phyloP scores from a whole-genome alignment of 1,140 invertebrate species.

The Bombus affinis region DNA sequence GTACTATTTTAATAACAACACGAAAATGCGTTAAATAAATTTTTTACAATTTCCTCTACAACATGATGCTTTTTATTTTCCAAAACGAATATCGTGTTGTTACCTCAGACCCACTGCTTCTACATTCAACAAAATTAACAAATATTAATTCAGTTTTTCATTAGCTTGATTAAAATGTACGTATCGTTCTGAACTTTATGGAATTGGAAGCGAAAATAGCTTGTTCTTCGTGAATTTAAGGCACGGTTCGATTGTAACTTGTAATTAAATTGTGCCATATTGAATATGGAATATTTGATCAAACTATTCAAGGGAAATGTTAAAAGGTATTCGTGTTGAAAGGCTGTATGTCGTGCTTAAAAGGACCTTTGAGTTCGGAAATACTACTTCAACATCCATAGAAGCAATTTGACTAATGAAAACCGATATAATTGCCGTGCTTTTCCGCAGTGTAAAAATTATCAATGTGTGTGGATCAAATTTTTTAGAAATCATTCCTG shows the following conservation, averaged over 20 bases:
- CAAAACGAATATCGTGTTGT: too few relatives aligned
- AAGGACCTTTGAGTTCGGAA: not conserved
- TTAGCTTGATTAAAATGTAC: conserved; percentile 17
- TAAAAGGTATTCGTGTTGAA: not conserved
- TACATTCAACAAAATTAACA: too few relatives aligned
- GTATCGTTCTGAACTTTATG: not conserved
- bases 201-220: not conserved
- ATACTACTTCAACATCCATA: conserved; percentile 1
- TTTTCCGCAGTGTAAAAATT: not conserved
- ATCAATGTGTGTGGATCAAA: not conserved
- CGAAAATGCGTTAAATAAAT: too few relatives aligned
- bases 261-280: conserved; percentile 9
- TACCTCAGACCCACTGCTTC: too few relatives aligned
- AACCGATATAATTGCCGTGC: not conserved
- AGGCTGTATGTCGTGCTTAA: not conserved
- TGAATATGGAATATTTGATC: not conserved
- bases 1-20: too few relatives aligned
- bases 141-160: not conserved
- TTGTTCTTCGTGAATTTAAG: not conserved
- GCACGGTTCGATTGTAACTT: not conserved
- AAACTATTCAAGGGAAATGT: not conserved
- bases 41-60: too few relatives aligned
- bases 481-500: too few relatives aligned
- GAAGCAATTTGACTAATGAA: conserved; percentile 34
- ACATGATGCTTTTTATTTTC: too few relatives aligned